Percentiles rank a stretch among this genome's conserved stretches.
Conservation (phyloP, 2,797 vertebrate genomes). For the Ceyx erithaca region DNA sequence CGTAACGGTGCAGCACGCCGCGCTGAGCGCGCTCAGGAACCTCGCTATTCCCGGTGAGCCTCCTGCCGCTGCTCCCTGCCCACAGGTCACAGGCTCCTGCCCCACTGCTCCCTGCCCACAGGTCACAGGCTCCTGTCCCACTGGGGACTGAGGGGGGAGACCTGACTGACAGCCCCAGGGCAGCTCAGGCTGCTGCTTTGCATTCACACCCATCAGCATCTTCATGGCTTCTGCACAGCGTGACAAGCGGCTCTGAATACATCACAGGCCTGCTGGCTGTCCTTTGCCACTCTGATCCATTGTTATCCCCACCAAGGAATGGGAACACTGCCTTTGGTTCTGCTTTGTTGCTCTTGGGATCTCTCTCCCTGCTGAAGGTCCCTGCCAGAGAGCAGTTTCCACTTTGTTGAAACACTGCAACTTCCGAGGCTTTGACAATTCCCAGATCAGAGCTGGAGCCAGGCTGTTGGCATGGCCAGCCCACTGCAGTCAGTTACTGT, state of each 20-base stretch:
- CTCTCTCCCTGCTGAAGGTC: background rate
- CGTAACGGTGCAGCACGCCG: constrained; percentile 95
- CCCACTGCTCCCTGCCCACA: background rate
- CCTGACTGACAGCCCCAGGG: background rate
- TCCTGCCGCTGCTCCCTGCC: background rate
- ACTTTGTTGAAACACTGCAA: background rate
- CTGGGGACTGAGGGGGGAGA: background rate
- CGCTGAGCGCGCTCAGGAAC: constrained; percentile 94
- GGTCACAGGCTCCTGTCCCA: background rate
- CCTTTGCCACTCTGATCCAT: background rate
- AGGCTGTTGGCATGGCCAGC: background rate
- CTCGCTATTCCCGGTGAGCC: constrained; percentile 95
- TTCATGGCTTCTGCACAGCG: background rate
- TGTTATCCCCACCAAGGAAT: background rate
- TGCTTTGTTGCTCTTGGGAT: background rate
- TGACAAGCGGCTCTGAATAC: background rate
- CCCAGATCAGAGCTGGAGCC: background rate
- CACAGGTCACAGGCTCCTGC: background rate
- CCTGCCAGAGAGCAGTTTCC: background rate
- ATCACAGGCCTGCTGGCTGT: background rate
- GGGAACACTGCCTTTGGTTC: background rate
- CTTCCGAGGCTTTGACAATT: background rate
- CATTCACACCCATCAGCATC: background rate
- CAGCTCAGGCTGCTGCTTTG: background rate
- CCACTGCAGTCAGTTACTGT: background rate